phyloP scores from a whole-genome alignment of 35 echinoderm and acorn worm genomes.

The Stichopus chloronotus region DNA sequence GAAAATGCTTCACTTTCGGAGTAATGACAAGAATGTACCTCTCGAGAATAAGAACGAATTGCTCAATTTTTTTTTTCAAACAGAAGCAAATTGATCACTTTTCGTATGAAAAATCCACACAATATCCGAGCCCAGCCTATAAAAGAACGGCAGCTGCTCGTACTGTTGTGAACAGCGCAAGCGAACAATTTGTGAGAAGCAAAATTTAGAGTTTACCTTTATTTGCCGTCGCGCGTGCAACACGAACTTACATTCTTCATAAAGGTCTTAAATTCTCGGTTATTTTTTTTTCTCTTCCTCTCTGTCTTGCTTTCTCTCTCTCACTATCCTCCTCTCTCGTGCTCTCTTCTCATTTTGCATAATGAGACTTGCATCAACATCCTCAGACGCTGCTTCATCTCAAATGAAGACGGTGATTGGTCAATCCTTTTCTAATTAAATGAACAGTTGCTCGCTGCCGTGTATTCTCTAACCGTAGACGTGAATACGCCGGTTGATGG shows the following conservation, averaged over 20 bases:
- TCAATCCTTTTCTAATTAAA: slow-evolving; percentile 43
- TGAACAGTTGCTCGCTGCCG: slow-evolving; percentile 13
- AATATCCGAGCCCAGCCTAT: slow-evolving; percentile 43
- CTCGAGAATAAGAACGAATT: background rate
- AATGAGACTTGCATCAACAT: slow-evolving; percentile 2
- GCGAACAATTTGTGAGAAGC: background rate
- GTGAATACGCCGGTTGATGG: background rate
- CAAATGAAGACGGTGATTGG: slow-evolving; percentile 19
- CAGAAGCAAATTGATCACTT: background rate
- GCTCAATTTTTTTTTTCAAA: background rate
- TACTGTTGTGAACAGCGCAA: slow-evolving; percentile 14
- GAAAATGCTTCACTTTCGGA: background rate
- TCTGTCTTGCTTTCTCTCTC: background rate
- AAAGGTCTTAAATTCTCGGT: background rate
- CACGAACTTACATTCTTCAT: slow-evolving; percentile 29
- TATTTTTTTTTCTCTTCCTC: background rate
- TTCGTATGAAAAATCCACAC: slow-evolving; percentile 7
- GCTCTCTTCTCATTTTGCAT: slow-evolving; percentile 14
- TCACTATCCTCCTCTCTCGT: background rate
- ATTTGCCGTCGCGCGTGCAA: slow-evolving; percentile 5
- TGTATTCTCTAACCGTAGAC: background rate
- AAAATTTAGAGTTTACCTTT: background rate
- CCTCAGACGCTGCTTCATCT: background rate
- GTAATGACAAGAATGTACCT: background rate
- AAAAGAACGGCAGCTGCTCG: slow-evolving; percentile 30